Evolutionary conservation across 1,140 invertebrate species (phyloP).

Genomic region (Atta cephalotes): DNA sequence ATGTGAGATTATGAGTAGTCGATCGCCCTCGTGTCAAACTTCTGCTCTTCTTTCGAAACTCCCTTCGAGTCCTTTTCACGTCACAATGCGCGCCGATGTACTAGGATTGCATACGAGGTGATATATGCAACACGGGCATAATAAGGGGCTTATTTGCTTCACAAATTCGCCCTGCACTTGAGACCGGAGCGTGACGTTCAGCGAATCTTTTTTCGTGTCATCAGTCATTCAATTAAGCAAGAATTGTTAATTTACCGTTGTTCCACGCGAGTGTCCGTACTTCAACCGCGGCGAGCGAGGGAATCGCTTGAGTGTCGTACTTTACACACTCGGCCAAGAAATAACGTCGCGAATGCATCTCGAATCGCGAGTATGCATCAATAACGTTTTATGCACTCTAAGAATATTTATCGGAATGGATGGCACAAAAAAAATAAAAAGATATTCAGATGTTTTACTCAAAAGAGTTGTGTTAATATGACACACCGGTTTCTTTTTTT

Average conservation of each 20-base stretch:
- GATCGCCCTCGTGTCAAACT: conserved; percentile 47
- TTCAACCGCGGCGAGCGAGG: conserved; percentile 40
- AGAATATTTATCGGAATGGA: not conserved
- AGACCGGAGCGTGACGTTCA: conserved; percentile 67
- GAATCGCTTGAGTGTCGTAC: conserved; percentile 69
- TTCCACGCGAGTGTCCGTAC: conserved; percentile 60
- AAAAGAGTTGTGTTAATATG: not conserved
- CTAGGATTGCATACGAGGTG: conserved; percentile 60
- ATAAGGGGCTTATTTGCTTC: conserved; percentile 79
- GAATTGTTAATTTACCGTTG: conserved; percentile 82
- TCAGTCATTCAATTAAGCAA: conserved; percentile 80
- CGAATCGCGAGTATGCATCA: not conserved
- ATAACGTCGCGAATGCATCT: conserved; percentile 59
- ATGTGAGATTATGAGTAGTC: conserved; percentile 31
- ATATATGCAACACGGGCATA: conserved; percentile 67
- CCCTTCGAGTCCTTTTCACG: conserved; percentile 32
- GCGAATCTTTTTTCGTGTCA: conserved; percentile 70
- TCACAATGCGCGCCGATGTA: conserved; percentile 38
- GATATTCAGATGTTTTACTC: not conserved
- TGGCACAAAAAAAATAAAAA: not conserved
- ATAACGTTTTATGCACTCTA: not conserved
- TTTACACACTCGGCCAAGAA: conserved; percentile 64
- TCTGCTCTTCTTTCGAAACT: conserved; percentile 45
- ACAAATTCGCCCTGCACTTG: conserved; percentile 77
- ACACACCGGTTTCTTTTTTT: no score